These are phyloP conservation scores for Opisthocomus hoazin DNA, from an alignment of 2,113 vertebrate species.

Conservation along the genomic window DNA sequence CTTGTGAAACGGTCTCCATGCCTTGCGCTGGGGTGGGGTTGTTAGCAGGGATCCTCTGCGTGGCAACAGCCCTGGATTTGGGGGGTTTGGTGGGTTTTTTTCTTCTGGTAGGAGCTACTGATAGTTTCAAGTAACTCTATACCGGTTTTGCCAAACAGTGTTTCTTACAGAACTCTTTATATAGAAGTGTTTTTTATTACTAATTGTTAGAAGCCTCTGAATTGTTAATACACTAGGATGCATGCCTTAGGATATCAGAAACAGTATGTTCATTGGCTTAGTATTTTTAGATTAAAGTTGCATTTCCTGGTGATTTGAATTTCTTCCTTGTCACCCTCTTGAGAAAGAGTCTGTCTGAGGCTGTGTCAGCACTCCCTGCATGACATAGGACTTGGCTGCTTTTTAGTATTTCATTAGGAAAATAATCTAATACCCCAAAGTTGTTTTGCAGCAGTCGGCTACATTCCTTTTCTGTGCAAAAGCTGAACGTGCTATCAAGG, in stretches of 20 bases:
- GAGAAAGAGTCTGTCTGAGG: not conserved
- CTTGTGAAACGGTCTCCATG: accelerated
- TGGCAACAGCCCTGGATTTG: not conserved
- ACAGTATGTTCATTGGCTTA: not conserved
- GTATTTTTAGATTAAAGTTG: not conserved
- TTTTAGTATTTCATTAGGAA: not conserved
- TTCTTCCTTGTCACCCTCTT: not conserved
- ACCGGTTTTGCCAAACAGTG: not conserved
- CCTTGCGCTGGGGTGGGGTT: not conserved
- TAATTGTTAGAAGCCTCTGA: not conserved
- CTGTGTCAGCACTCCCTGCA: not conserved
- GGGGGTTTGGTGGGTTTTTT: no score
- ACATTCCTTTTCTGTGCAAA: not conserved
- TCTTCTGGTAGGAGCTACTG: not conserved
- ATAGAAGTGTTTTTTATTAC: not conserved
- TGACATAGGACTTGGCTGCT: not conserved
- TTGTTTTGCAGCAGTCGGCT: not conserved
- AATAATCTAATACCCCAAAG: not conserved
- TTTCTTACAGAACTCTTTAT: not conserved
- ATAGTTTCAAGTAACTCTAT: not conserved
- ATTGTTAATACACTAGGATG: not conserved
- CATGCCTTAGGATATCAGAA: not conserved
- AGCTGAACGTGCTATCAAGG: not conserved
- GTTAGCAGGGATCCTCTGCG: not conserved
- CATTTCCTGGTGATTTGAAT: not conserved